Base-by-base conservation (phyloP, 1,140 invertebrate species). In the Globodera rostochiensis region DNA sequence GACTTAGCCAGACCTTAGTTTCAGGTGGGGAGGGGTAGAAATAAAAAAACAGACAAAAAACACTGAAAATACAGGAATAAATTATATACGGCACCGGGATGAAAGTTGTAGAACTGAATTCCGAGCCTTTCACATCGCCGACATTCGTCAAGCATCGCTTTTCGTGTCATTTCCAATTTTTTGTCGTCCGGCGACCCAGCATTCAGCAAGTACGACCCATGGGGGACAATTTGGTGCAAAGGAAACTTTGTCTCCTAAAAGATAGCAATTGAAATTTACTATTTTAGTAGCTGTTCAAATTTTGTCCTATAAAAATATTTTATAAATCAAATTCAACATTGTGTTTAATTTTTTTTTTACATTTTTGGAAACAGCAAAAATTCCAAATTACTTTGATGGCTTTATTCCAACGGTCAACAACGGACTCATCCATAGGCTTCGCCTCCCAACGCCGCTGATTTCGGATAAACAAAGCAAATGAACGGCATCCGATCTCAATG, bases 201-300 rank as follows among this genome's bases (percentile, higher is more conserved):
- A 84, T 92, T 92, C 82, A 92, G 84, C 46, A 92, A 85, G 84
- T 92, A 92, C 0, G 91, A 92, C 4, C 91, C 92, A 89, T 92
- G 92, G 11, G 91, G 91, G 8, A 91, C 77, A 67, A 91, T 90
- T 50, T 86, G 77, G 25, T 86, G 60, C 36, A 85, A 36, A 15
- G 82, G 70, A 79, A 88, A 88, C 5, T 79, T 69, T 13, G 81
- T 83, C 19, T 82, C 79, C 60, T 83, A 75, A 66, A 47, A 4
- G 15, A 77, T 73, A 74, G 21, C 46, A 15, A 81, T 53, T 49
- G 7, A 74, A 53, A 15, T 57, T 49, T 71, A 70, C 4, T 49
- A 74, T n/a, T 15, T 53, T 53, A 53, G 36, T 36, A 36, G 36
- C 36, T 36, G 36, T 36, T 36, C 36, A 36, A 36, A 36, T 36